phyloP scores from a whole-genome alignment of 2,797 vertebrate genomes.

The Sebastolobus altivelis region DNA sequence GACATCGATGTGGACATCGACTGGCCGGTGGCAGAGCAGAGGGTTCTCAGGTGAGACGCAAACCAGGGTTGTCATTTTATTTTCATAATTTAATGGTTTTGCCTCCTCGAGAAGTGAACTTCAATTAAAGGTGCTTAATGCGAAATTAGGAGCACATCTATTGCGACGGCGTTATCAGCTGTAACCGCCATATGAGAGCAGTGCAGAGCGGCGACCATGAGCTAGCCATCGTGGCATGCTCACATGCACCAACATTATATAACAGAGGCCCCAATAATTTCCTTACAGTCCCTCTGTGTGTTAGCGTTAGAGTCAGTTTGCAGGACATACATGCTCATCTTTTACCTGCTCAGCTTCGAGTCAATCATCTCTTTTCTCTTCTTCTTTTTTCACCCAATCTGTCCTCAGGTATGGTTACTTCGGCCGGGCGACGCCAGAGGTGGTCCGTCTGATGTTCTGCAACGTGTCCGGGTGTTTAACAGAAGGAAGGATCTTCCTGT shows the following conservation, averaged over 20 bases:
- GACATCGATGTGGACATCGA: slow-evolving; percentile 98
- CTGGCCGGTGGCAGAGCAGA: slow-evolving; percentile 97
- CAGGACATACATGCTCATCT: too few relatives aligned
- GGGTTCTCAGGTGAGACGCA: slow-evolving; percentile 89
- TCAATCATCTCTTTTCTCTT: not conserved
- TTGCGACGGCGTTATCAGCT: too few relatives aligned
- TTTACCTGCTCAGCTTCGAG: not conserved
- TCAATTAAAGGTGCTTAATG: too few relatives aligned
- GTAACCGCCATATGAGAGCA: too few relatives aligned
- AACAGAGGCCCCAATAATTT: too few relatives aligned
- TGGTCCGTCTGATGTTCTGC: slow-evolving; percentile 90
- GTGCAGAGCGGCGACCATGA: too few relatives aligned
- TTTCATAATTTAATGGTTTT: not conserved
- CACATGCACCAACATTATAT: too few relatives aligned
- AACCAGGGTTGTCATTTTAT: not conserved
- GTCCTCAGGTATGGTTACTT: slow-evolving; percentile 93
- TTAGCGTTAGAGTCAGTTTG: too few relatives aligned
- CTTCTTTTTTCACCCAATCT: too few relatives aligned
- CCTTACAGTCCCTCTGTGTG: too few relatives aligned
- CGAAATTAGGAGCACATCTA: too few relatives aligned
- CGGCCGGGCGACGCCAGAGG: slow-evolving; percentile 86
- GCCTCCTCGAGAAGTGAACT: not conserved
- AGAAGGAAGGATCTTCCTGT: slow-evolving; percentile 87
- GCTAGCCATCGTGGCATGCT: too few relatives aligned
- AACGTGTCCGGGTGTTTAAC: slow-evolving; percentile 91